These are phyloP conservation scores for Epistrophe eligans DNA, from an alignment of 2,888 invertebrate genomes.

Conservation along the genomic window DNA sequence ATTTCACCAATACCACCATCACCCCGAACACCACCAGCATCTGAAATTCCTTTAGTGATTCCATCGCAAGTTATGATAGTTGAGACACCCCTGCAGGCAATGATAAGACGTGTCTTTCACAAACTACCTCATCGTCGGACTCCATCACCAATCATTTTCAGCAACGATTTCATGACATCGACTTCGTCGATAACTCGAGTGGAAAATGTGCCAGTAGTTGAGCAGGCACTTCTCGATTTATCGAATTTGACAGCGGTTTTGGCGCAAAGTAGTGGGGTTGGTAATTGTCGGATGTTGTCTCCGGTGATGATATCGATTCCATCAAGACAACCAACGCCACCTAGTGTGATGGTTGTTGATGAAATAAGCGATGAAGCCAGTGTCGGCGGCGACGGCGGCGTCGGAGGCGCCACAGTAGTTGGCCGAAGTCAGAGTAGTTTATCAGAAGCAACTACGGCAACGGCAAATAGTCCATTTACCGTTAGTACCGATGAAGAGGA, in stretches of 20 bases:
- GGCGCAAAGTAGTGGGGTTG: slow-evolving; percentile 12
- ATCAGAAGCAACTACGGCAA: slow-evolving; percentile 59
- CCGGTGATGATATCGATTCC: slow-evolving; percentile 39
- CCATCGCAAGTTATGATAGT: slow-evolving; percentile 77
- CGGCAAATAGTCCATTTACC: slow-evolving; percentile 61
- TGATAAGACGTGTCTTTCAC: slow-evolving; percentile 79
- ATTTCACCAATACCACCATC: not conserved
- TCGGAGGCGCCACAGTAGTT: not conserved
- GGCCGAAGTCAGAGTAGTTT: slow-evolving; percentile 54
- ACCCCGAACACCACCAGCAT: not conserved
- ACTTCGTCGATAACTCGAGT: slow-evolving; percentile 66
- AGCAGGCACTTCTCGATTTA: slow-evolving; percentile 81
- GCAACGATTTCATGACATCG: slow-evolving; percentile 30
- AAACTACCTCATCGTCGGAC: slow-evolving; percentile 75
- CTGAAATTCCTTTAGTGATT: slow-evolving; percentile 21
- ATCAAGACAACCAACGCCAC: slow-evolving; percentile 35
- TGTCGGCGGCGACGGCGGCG: too few relatives aligned
- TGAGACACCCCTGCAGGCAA: slow-evolving; percentile 80
- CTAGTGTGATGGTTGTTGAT: slow-evolving; percentile 43
- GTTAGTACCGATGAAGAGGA: slow-evolving; percentile 50
- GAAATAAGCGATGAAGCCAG: slow-evolving; percentile 45
- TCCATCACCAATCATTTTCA: slow-evolving; percentile 27
- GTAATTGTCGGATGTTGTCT: slow-evolving; percentile 24
- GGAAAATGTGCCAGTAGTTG: slow-evolving; percentile 82
- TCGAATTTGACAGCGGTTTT: slow-evolving; percentile 78